These are phyloP conservation scores for Gastracanthus pulcherrimus DNA, from an alignment of 2,888 invertebrate genomes.

Conservation along the genomic window DNA sequence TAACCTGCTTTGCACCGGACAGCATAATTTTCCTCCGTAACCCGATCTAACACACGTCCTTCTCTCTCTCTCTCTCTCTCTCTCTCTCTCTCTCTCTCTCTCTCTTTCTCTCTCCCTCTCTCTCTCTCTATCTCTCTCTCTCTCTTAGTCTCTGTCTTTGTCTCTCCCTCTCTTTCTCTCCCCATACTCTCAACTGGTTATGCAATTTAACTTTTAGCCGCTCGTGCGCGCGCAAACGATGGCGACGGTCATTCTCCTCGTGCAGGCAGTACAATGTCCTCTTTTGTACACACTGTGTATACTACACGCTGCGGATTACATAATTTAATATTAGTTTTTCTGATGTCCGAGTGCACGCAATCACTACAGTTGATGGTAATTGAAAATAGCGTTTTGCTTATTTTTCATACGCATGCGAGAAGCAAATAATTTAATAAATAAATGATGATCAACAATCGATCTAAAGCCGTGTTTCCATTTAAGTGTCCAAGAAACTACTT, in stretches of 20 bases:
- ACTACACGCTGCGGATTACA: not conserved
- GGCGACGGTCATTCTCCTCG: not conserved
- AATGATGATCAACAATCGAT: not conserved
- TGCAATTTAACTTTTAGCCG: conserved; percentile 15
- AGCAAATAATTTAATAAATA: not conserved
- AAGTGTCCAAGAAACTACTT: too few species aligned
- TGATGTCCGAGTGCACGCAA: not conserved
- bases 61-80: not conserved
- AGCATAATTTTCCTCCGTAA: conserved; percentile 33
- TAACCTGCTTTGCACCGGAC: conserved; percentile 35
- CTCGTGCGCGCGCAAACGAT: not conserved
- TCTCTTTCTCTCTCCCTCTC: not conserved
- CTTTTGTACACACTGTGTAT: not conserved
- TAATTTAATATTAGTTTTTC: not conserved
- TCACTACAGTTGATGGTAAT: not conserved
- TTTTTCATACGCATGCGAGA: not conserved
- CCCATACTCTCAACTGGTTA: too few species aligned
- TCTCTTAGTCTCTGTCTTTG: too few species aligned
- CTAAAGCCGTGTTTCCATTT: not conserved
- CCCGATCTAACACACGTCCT: not conserved
- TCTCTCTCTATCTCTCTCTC: too few species aligned
- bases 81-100: not conserved
- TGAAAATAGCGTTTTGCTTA: not conserved
- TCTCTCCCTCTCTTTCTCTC: not conserved
- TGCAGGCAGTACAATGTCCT: not conserved